These are phyloP conservation scores for Chaetodon trifascialis DNA, from an alignment of 2,113 vertebrate genomes.

Conservation along the genomic window DNA sequence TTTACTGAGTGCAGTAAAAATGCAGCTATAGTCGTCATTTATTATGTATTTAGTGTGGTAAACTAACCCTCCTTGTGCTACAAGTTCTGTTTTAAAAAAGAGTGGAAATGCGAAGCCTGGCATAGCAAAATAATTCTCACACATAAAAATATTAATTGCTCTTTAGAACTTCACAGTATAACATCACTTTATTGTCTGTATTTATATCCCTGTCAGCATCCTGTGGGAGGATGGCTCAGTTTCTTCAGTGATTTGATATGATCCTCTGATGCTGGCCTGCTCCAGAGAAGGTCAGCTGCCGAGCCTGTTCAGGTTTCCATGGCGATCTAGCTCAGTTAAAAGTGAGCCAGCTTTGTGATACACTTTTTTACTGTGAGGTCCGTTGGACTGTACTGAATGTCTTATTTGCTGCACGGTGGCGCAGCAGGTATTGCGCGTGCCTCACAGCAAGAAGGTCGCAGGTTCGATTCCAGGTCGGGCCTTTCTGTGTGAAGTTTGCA, in stretches of 20 bases:
- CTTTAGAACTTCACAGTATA: neutral
- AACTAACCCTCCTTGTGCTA: neutral
- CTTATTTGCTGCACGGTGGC: no score
- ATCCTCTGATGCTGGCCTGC: neutral
- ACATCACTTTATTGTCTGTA: neutral
- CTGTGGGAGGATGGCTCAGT: neutral
- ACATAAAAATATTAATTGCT: neutral
- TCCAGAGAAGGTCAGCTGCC: neutral
- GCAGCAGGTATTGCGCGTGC: no score
- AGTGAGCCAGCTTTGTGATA: neutral
- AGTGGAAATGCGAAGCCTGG: neutral
- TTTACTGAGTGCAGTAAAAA: neutral
- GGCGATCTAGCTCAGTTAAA: neutral
- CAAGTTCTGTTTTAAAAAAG: neutral
- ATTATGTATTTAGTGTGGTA: neutral
- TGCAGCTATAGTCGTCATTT: neutral
- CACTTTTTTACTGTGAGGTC: neutral
- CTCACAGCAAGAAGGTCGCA: no score
- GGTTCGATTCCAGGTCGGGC: no score
- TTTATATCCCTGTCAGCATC: neutral
- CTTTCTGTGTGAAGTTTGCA: no score
- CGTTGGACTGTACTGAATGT: neutral
- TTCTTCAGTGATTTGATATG: neutral
- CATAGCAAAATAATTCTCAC: neutral
- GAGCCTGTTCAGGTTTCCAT: neutral